Evolutionary conservation across 1,140 invertebrate species (phyloP).

Genomic region (Leptopilina boulardi): DNA sequence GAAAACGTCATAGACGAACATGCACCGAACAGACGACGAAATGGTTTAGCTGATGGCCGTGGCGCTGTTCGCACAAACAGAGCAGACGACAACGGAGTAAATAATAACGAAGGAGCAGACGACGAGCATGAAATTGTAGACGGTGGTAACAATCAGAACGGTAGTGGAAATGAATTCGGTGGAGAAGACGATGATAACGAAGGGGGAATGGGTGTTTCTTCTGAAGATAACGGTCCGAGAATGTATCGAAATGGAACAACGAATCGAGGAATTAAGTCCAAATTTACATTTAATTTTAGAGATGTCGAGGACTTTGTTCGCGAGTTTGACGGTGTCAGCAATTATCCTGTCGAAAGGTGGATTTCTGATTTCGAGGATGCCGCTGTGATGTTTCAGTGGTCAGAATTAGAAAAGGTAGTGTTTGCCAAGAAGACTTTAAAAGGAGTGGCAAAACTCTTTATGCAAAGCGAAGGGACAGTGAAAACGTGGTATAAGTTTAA

Average conservation of each 20-base stretch:
- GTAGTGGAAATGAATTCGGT: not conserved
- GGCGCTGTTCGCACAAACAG: not conserved
- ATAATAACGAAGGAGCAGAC: not conserved
- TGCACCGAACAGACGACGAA: too few relatives aligned
- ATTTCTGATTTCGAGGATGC: constrained; percentile 60
- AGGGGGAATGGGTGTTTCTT: not conserved
- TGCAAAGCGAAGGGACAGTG: constrained; percentile 48
- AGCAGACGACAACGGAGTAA: not conserved
- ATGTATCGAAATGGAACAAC: not conserved
- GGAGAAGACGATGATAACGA: not conserved
- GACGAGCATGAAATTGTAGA: not conserved
- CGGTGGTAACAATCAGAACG: not conserved
- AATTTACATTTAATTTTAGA: constrained; percentile 7
- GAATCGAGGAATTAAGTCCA: not conserved
- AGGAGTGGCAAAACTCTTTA: constrained; percentile 47
- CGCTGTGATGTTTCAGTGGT: constrained; percentile 52
- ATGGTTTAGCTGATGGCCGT: not conserved
- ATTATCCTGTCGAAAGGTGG: constrained; percentile 55
- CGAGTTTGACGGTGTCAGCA: constrained; percentile 49
- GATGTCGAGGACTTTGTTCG: constrained; percentile 47
- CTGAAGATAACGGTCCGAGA: not conserved
- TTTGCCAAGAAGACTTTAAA: constrained; percentile 61
- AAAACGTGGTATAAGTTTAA: constrained; percentile 58
- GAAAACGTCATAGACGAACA: not conserved
- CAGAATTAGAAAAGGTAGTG: constrained; percentile 55